Evolutionary conservation across 2,113 vertebrate species (phyloP).

Genomic region (Falco punctatus): DNA sequence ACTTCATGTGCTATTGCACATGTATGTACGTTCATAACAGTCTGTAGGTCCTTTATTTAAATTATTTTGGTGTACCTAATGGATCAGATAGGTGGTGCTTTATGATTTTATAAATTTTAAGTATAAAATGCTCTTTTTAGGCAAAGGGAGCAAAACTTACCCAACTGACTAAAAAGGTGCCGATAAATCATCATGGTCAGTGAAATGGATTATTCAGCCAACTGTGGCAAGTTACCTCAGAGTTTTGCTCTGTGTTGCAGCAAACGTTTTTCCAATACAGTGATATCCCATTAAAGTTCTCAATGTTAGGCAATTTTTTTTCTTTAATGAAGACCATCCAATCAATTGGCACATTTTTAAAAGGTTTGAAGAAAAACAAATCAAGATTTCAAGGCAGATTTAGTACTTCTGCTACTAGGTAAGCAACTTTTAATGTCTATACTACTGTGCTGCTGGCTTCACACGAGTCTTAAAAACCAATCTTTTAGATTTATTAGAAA

Average conservation of each 20-base stretch:
- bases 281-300: neutral
- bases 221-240: neutral
- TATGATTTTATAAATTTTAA: neutral
- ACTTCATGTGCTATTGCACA: neutral
- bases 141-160: neutral
- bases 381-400: neutral
- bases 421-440: neutral
- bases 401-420: neutral
- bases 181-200: neutral
- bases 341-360: neutral
- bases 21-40: neutral
- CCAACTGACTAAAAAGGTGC: neutral
- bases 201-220: neutral
- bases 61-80: neutral
- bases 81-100: neutral
- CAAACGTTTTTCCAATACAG: neutral
- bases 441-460: neutral
- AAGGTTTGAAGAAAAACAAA: neutral
- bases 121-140: neutral
- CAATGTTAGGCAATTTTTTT: neutral
- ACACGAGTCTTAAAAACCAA: neutral
- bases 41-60: neutral
- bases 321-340: neutral
- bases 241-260: neutral
- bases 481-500: neutral